A percentile compares a stretch with the other conserved stretches of the same genome.
phyloP scores from a whole-genome alignment of 23 tunicate genomes.

The Clavelina lepadiformis region DNA sequence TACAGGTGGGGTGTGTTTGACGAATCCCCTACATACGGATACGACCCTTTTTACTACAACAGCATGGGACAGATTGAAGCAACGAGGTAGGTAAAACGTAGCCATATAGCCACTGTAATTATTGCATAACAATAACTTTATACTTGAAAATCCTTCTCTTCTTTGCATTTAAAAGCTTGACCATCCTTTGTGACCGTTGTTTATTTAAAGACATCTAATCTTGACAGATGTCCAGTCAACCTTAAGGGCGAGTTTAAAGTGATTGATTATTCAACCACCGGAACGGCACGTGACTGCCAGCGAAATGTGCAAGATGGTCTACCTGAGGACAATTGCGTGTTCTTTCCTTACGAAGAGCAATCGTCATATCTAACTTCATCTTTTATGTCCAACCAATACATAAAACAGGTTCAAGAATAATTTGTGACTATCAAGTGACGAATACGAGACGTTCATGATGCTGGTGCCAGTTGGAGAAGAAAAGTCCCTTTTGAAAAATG shows the following conservation, averaged over 20 bases:
- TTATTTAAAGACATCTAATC: neutral
- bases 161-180: too few relatives aligned
- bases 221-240: conserved; percentile 38
- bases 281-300: conserved; percentile 41
- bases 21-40: conserved; percentile 18
- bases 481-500: too few relatives aligned
- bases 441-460: too few relatives aligned
- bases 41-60: conserved; percentile 25
- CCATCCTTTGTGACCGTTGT: too few relatives aligned
- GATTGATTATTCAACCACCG: conserved; percentile 43
- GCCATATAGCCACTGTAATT: neutral
- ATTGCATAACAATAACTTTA: too few relatives aligned
- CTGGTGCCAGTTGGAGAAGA: too few relatives aligned
- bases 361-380: conserved; percentile 32
- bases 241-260: conserved; percentile 30
- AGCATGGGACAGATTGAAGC: conserved; percentile 49
- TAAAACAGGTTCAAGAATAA: conserved; percentile 13
- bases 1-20: conserved; percentile 74
- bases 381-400: conserved; percentile 59
- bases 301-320: conserved; percentile 37
- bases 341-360: conserved; percentile 43
- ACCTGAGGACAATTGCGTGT: conserved; percentile 55
- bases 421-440: too few relatives aligned
- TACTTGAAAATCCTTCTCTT: neutral
- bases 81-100: conserved; percentile 16